Percentiles rank a stretch among this genome's conserved stretches.
Conservation (phyloP, 2,888 invertebrate species). For the Tachina fera region DNA sequence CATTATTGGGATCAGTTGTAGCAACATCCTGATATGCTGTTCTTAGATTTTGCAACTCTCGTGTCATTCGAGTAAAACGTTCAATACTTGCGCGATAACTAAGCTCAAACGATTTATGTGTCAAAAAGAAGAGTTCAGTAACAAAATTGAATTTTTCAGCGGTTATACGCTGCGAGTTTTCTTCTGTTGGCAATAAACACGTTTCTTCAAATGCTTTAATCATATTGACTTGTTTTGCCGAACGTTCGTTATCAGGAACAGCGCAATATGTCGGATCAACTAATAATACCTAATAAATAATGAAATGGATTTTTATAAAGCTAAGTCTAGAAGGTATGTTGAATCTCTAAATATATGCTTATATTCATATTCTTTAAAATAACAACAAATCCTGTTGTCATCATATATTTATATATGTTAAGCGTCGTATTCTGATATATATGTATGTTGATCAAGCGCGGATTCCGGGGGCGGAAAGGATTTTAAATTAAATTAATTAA, state of each 20-base stretch:
- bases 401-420: too few species aligned
- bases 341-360: too few species aligned
- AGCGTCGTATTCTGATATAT: too few species aligned
- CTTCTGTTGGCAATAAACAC: conserved; percentile 88
- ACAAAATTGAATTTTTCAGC: conserved; percentile 90
- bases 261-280: conserved; percentile 95
- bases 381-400: too few species aligned
- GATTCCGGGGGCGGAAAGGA: too few species aligned
- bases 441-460: too few species aligned
- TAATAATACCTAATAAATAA: conserved; percentile 84
- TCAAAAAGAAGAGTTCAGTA: conserved; percentile 95
- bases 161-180: conserved; percentile 84
- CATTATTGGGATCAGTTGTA: conserved; percentile 84
- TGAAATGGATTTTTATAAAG: background rate
- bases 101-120: conserved; percentile 93
- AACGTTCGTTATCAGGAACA: conserved; percentile 86
- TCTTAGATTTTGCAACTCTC: conserved; percentile 89
- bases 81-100: conserved; percentile 88
- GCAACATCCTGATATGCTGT: conserved; percentile 88
- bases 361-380: too few species aligned
- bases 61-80: conserved; percentile 86
- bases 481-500: too few species aligned
- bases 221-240: conserved; percentile 87
- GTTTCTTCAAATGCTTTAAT: conserved; percentile 89
- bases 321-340: too few species aligned